phyloP scores from a whole-genome alignment of 2,113 vertebrate genomes.

The Synchiropus splendidus region DNA sequence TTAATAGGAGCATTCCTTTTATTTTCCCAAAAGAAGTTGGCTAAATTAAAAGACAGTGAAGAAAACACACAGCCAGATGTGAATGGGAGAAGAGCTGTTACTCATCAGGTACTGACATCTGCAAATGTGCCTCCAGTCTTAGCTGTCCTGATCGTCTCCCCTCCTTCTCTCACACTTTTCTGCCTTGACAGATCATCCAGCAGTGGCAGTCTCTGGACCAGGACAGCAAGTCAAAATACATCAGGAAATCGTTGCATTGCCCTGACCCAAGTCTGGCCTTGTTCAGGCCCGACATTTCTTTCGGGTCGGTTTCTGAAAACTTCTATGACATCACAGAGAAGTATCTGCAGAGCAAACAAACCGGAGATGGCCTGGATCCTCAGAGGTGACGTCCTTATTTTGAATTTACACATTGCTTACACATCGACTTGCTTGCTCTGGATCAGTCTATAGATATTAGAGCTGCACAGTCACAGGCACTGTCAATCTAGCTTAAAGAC shows the following conservation, averaged over 20 bases:
- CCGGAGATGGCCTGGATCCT: slow-evolving; percentile 39
- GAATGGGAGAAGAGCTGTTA: slow-evolving; percentile 57
- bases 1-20: slow-evolving; percentile 69
- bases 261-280: slow-evolving; percentile 79
- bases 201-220: slow-evolving; percentile 77
- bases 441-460: too few species aligned
- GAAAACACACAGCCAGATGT: slow-evolving; percentile 6
- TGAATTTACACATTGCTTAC: too few species aligned
- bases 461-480: too few species aligned
- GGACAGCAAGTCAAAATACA: slow-evolving; percentile 66
- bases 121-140: background rate
- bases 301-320: slow-evolving; percentile 87
- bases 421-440: too few species aligned
- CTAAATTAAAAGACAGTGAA: slow-evolving; percentile 54
- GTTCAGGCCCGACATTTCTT: slow-evolving; percentile 78
- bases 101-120: slow-evolving; percentile 64
- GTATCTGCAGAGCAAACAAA: slow-evolving; percentile 42
- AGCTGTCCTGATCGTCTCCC: background rate
- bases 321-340: slow-evolving; percentile 74
- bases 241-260: slow-evolving; percentile 70
- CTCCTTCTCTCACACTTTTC: background rate
- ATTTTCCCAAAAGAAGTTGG: slow-evolving; percentile 79
- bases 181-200: slow-evolving; percentile 62
- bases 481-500: too few species aligned
- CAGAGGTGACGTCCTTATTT: too few species aligned